Base-by-base conservation (phyloP, 2,888 invertebrate species). In the Agrotis exclamationis region DNA sequence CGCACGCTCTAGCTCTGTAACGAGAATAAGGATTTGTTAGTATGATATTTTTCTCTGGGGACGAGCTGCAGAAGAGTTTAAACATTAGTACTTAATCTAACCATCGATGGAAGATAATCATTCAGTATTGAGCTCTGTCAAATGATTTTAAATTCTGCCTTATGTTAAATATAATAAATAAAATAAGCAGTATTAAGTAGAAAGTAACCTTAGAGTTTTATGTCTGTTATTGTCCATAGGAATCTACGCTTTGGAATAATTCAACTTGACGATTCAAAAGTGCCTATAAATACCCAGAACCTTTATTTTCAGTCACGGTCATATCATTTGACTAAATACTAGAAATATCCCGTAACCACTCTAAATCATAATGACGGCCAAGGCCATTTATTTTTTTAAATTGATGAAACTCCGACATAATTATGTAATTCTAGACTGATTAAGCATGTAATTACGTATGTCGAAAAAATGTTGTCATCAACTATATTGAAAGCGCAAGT, bases 1-100 rank as follows among this genome's bases (percentile, higher is more conserved):
- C 54, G 97, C 97, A 85, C 97, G 96, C 87, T 97, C 97, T 66
- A 97, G 87, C 89, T 97, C 97, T 91, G 96, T 81, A 92, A 95
- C 24, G 62, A 39, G 16, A 54, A 73, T 9, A 44, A 67, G 2
- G 33, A 54, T 6, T 39, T 24, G 2, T 71, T 57, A 44, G 14
- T 24, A 24, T 4, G 20, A 28, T 18, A 7, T 2, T 16, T 20
- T 44, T 44, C 13, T 39, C 9, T 0, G n/a, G 3, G 1, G 5
- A 65, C 22, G 2, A 65, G 14, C 9, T 45, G 6, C 20, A 47
- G 45, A 63, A 48, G 48, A 22, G 14, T 20, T 39, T 11, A 39
- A 39, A 39, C 39, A 58, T n/a, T 18, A 24, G 5, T 44, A 28
- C 2, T 13, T 51, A 33, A 22, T 0, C 13, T 50, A 20, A n/a